Conservation (phyloP, 2,888 invertebrate species). For the Acleris emargana region DNA sequence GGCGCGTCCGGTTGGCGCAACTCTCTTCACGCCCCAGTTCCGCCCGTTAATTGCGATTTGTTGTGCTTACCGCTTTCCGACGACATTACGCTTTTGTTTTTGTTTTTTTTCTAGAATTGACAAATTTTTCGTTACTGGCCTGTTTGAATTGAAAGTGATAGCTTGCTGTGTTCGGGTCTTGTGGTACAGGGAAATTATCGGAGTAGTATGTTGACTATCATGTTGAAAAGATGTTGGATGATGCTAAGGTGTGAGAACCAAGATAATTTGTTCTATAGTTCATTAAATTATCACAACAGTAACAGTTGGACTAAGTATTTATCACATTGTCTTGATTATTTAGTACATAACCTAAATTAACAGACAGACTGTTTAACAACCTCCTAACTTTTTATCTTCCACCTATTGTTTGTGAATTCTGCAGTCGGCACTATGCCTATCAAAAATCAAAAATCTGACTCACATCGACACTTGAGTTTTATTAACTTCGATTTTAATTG, state of each 20-base stretch:
- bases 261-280: no score
- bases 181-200: conserved; percentile 7
- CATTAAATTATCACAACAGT: no score
- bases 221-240: no score
- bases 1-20: conserved; percentile 63
- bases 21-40: conserved; percentile 74
- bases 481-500: conserved; percentile 5
- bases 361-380: no score
- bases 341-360: no score
- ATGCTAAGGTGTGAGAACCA: no score
- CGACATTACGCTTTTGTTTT: conserved; percentile 42
- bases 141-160: conserved; percentile 29
- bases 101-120: conserved; percentile 42
- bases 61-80: conserved; percentile 55
- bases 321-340: no score
- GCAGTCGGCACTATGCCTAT: no score
- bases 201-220: no score
- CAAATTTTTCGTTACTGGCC: conserved; percentile 36
- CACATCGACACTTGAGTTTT: background rate
- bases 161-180: conserved; percentile 20
- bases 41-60: conserved; percentile 62
- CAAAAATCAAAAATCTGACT: background rate
- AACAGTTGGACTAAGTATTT: no score
- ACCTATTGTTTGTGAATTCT: no score
- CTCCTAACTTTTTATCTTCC: no score